These are phyloP conservation scores for Tuta absoluta DNA, from an alignment of 2,888 invertebrate species.

Conservation along the genomic window DNA sequence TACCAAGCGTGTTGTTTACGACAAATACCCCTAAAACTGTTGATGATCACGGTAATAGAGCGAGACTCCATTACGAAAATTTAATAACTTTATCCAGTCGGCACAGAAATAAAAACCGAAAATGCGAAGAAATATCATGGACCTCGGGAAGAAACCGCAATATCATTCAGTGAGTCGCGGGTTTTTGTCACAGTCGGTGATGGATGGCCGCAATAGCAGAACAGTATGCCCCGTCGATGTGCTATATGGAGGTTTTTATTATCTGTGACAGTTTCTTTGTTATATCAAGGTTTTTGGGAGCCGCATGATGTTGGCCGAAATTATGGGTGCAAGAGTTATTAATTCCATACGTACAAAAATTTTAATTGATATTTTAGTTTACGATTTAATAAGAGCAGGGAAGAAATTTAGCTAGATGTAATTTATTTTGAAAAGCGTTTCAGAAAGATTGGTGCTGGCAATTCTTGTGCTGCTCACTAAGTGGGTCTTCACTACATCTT, in stretches of 20 bases:
- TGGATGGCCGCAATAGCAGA: constrained; percentile 53
- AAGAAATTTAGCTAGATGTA: too few species aligned
- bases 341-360: too few species aligned
- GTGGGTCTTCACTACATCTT: too few species aligned
- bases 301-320: not conserved
- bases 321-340: too few species aligned
- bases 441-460: too few species aligned
- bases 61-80: not conserved
- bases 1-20: too few species aligned
- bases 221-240: constrained; percentile 38
- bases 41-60: too few species aligned
- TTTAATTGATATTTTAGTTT: too few species aligned
- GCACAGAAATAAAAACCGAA: constrained; percentile 39
- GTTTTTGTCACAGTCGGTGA: constrained; percentile 61
- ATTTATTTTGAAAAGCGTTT: too few species aligned
- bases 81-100: not conserved
- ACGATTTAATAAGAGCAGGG: too few species aligned
- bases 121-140: constrained; percentile 41
- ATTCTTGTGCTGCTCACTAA: too few species aligned
- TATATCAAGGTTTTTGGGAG: not conserved
- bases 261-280: constrained; percentile 7
- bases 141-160: constrained; percentile 56
- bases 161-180: constrained; percentile 64
- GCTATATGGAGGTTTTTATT: not conserved
- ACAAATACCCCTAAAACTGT: too few species aligned